These are phyloP conservation scores for Aporophyla nigra DNA, from an alignment of 2,888 invertebrate species.

Conservation along the genomic window DNA sequence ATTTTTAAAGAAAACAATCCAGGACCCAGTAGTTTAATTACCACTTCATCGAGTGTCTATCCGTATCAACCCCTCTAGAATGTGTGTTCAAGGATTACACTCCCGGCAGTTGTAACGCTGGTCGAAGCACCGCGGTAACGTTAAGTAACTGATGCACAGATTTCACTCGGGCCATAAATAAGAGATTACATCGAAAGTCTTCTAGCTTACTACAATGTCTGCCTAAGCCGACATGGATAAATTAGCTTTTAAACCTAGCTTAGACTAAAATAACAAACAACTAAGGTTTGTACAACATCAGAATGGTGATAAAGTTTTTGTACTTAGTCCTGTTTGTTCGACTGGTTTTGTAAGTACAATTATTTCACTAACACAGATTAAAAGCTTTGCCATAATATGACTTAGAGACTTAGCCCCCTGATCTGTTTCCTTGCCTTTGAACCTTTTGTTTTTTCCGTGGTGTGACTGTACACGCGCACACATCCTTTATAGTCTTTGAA, in stretches of 20 bases:
- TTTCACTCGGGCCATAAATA: constrained; percentile 34
- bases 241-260: constrained; percentile 44
- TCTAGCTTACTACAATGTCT: constrained; percentile 46
- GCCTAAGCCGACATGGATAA: constrained; percentile 46
- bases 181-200: constrained; percentile 55
- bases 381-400: not conserved
- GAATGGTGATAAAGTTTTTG: constrained; percentile 24
- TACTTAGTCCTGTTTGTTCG: not conserved
- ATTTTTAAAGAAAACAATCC: not conserved
- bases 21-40: not conserved
- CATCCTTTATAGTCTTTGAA: too few relatives aligned
- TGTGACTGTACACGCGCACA: too few relatives aligned
- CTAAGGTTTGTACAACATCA: constrained; percentile 11
- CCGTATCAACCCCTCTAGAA: not conserved
- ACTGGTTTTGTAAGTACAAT: not conserved
- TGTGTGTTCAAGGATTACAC: not conserved
- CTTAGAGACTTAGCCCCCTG: too few relatives aligned
- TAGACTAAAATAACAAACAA: constrained; percentile 48
- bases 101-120: not conserved
- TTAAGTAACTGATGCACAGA: constrained; percentile 32
- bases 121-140: constrained; percentile 10
- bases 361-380: not conserved
- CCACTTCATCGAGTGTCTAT: not conserved
- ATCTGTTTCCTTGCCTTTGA: too few relatives aligned
- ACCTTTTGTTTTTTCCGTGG: too few relatives aligned